phyloP scores from a whole-genome alignment of 2,888 invertebrate species.

The Esperia sulphurella region DNA sequence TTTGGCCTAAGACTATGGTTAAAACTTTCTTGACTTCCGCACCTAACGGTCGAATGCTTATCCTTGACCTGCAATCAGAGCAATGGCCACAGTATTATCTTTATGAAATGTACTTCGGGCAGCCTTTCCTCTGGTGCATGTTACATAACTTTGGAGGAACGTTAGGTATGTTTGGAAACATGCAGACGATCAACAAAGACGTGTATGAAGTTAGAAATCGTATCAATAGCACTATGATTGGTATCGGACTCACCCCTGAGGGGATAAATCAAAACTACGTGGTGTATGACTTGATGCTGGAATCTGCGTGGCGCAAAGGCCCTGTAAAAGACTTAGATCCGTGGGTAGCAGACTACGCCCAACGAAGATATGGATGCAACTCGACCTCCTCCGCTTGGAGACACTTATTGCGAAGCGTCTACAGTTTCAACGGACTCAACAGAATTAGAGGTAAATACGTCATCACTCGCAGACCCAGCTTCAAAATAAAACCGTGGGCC shows the following conservation, averaged over 20 bases:
- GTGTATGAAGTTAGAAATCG: constrained; percentile 80
- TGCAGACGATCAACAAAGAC: constrained; percentile 84
- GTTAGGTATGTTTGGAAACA: constrained; percentile 93
- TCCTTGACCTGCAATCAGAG: constrained; percentile 94
- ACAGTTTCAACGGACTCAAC: constrained; percentile 82
- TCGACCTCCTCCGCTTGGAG: constrained; percentile 82
- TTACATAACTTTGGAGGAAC: constrained; percentile 97
- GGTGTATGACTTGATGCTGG: constrained; percentile 94
- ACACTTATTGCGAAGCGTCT: constrained; percentile 83
- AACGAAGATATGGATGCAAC: constrained; percentile 86
- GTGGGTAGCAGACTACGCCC: constrained; percentile 84
- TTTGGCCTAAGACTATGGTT: constrained; percentile 84
- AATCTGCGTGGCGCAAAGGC: constrained; percentile 84
- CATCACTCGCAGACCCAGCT: constrained; percentile 83
- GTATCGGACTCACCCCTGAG: constrained; percentile 94
- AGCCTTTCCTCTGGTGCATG: constrained; percentile 98
- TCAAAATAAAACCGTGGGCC: constrained; percentile 82
- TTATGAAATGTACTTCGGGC: constrained; percentile 91
- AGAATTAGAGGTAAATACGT: constrained; percentile 88
- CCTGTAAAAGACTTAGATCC: constrained; percentile 79
- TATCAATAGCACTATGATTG: constrained; percentile 89
- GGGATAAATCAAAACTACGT: constrained; percentile 97
- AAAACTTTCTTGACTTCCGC: constrained; percentile 88
- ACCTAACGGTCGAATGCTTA: constrained; percentile 87
- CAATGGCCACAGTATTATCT: constrained; percentile 88